Conservation (phyloP, 2,113 vertebrate genomes). For the Cebus imitator region DNA sequence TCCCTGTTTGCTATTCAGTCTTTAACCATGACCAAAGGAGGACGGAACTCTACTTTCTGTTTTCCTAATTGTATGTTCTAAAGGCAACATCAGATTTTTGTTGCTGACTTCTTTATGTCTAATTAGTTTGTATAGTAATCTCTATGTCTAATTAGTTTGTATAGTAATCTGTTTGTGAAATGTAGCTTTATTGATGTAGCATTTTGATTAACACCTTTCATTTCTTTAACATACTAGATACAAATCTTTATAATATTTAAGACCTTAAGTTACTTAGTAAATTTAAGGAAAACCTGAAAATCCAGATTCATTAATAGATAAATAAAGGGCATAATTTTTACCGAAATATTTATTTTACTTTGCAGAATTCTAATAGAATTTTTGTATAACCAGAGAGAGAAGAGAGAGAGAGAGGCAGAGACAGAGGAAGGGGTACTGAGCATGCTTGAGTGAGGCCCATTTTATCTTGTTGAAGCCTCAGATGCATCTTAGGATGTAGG, state of each 20-base stretch:
- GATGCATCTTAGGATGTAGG: not conserved
- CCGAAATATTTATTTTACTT: slow-evolving; percentile 15
- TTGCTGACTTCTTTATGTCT: not conserved
- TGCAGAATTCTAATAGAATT: not conserved
- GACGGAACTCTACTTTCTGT: not conserved
- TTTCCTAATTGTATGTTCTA: not conserved
- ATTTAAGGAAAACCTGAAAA: slow-evolving; percentile 29
- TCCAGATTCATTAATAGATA: slow-evolving; percentile 1
- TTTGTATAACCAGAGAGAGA: not conserved
- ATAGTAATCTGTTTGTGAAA: not conserved
- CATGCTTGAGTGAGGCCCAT: not conserved
- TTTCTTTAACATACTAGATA: not conserved
- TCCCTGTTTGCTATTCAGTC: slow-evolving; percentile 8
- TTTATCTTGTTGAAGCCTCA: not conserved
- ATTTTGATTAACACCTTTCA: slow-evolving; percentile 19
- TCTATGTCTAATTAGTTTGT: not conserved
- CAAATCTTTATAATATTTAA: not conserved
- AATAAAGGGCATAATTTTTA: not conserved
- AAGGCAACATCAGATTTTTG: not conserved
- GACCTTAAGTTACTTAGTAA: slow-evolving; percentile 6
- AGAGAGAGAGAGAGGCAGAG: no score
- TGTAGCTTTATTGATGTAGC: not conserved
- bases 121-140: not conserved
- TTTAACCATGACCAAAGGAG: not conserved
- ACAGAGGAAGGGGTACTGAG: not conserved